Evolutionary conservation across 2,888 invertebrate genomes (phyloP).

Genomic region (Polydrusus cervinus): DNA sequence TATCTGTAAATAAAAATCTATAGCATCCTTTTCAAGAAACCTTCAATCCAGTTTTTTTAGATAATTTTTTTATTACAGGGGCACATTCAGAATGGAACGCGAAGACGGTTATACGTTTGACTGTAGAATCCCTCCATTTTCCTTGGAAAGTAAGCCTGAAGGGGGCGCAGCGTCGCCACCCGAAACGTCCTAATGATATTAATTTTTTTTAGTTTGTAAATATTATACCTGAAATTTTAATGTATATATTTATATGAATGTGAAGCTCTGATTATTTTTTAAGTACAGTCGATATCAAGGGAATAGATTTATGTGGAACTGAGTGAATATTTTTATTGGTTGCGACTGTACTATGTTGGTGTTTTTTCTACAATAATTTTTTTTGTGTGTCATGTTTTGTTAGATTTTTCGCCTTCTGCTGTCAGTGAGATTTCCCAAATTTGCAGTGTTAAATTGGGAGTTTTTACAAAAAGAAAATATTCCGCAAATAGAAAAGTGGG

Average conservation of each 20-base stretch:
- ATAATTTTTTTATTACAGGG: constrained; percentile 75
- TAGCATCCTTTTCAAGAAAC: no score
- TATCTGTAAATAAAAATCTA: no score
- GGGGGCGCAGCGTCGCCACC: constrained; percentile 71
- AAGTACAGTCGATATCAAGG: neutral
- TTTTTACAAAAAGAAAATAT: no score
- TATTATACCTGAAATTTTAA: constrained; percentile 23
- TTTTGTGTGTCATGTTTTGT: no score
- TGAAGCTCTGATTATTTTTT: neutral
- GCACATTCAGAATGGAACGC: constrained; percentile 97
- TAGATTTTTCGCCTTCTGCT: no score
- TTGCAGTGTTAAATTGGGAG: no score
- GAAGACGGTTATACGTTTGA: constrained; percentile 98
- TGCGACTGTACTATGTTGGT: neutral
- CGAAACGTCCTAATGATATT: constrained; percentile 56
- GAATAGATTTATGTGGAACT: neutral
- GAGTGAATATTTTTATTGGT: neutral
- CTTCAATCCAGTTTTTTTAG: neutral
- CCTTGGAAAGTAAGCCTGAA: constrained; percentile 94
- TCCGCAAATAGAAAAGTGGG: no score
- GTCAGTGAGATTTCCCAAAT: no score
- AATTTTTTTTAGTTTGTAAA: constrained; percentile 35
- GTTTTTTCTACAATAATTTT: neutral
- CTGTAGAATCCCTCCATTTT: constrained; percentile 97
- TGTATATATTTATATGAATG: constrained; percentile 21